A percentile compares a stretch with the other conserved stretches of the same genome.
Conservation (phyloP, 2,888 invertebrate species). For the Carabus problematicus region DNA sequence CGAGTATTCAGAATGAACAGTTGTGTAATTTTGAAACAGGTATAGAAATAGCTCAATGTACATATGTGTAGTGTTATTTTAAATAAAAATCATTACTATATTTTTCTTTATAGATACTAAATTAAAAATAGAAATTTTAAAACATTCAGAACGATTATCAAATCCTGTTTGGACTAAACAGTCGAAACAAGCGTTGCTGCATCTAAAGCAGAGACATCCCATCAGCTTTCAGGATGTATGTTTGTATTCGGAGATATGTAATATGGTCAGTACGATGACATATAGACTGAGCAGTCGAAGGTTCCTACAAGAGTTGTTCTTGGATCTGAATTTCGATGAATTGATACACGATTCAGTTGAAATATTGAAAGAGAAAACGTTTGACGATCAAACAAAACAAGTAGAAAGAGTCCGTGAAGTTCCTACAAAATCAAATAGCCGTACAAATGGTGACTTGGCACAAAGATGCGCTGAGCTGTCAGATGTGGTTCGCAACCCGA, state of each 20-base stretch:
- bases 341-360: conserved; percentile 64
- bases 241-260: conserved; percentile 90
- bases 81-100: background rate
- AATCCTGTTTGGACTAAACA: conserved; percentile 82
- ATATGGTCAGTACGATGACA: conserved; percentile 77
- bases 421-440: conserved; percentile 29
- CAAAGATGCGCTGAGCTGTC: conserved; percentile 47
- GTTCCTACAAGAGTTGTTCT: conserved; percentile 92
- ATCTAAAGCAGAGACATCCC: conserved; percentile 76
- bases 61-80: conserved; percentile 19
- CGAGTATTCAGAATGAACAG: conserved; percentile 15
- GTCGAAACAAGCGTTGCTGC: conserved; percentile 81
- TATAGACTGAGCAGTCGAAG: conserved; percentile 84
- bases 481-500: conserved; percentile 35
- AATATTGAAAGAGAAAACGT: conserved; percentile 54
- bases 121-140: conserved; percentile 66
- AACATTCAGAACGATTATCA: conserved; percentile 75
- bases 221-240: conserved; percentile 84
- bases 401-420: conserved; percentile 9
- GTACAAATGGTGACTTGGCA: conserved; percentile 42
- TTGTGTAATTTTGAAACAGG: conserved; percentile 10
- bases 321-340: conserved; percentile 79
- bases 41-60: background rate
- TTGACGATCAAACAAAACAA: conserved; percentile 12
- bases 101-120: conserved; percentile 49